These are phyloP conservation scores for Melipona bicolor DNA, from an alignment of 2,888 invertebrate species.

Conservation along the genomic window DNA sequence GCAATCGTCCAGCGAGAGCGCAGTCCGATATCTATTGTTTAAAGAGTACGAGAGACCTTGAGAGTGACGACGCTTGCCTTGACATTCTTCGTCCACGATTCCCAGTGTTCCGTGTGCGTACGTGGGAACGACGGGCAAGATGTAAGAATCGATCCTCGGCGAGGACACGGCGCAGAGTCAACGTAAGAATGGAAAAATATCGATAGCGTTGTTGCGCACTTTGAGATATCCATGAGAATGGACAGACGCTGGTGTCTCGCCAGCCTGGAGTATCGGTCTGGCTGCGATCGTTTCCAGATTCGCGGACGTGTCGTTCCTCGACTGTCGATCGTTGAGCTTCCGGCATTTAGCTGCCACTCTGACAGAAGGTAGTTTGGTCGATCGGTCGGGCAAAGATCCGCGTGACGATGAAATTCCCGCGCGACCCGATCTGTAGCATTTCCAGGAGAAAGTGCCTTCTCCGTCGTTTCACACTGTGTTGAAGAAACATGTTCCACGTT, in stretches of 20 bases:
- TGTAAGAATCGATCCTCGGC: conserved; percentile 21
- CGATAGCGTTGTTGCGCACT: conserved; percentile 45
- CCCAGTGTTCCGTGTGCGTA: conserved; percentile 44
- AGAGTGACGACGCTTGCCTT: conserved; percentile 50
- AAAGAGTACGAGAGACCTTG: conserved; percentile 49
- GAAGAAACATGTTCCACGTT: conserved; percentile 35
- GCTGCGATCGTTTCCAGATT: conserved; percentile 61
- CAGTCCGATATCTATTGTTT: conserved; percentile 5
- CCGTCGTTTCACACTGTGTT: conserved; percentile 51
- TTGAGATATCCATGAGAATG: conserved; percentile 53
- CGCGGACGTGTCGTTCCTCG: conserved; percentile 39
- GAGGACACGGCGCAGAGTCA: conserved; percentile 12
- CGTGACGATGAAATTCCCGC: conserved; percentile 39
- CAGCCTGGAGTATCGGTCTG: conserved; percentile 45
- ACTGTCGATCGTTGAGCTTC: conserved; percentile 58
- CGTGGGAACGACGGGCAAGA: conserved; percentile 36
- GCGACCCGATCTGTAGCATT: conserved; percentile 57
- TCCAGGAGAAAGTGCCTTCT: conserved; percentile 63
- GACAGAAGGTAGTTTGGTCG: conserved; percentile 41
- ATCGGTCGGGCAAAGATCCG: conserved; percentile 48
- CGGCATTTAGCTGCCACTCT: conserved; percentile 42
- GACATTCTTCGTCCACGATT: conserved; percentile 44
- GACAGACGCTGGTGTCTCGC: conserved; percentile 20
- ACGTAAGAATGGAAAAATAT: conserved; percentile 41
- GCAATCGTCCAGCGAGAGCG: neutral